A percentile compares a stretch with the other conserved stretches of the same genome.
These are phyloP conservation scores for Haemorhous mexicanus DNA, from an alignment of 2,113 vertebrate species.

Conservation along the genomic window DNA sequence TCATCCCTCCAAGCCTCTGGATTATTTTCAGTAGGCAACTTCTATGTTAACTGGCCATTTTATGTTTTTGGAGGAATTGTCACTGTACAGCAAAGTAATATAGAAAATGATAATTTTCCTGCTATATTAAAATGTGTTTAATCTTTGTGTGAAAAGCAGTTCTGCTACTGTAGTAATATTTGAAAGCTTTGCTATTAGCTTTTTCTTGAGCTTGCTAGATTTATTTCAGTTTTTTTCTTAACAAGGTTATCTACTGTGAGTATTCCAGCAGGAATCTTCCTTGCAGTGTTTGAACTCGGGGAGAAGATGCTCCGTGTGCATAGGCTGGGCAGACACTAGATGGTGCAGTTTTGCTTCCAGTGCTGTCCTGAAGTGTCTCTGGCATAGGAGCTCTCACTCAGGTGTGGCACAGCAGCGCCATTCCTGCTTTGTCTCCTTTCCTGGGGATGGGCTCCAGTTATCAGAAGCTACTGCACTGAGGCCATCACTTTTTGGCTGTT, in stretches of 20 bases:
- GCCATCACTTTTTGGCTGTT: not conserved
- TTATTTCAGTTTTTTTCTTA: not conserved
- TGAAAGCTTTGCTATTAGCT: not conserved
- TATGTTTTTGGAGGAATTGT: not conserved
- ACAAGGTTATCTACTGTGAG: rapidly evolving
- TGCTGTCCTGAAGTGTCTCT: not conserved
- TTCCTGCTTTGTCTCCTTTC: not conserved
- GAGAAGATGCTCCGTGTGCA: not conserved
- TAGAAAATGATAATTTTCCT: not conserved
- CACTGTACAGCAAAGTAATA: not conserved
- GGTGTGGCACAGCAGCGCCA: not conserved
- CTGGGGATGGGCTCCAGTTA: not conserved
- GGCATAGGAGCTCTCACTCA: not conserved
- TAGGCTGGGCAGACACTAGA: not conserved
- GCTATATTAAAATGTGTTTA: not conserved
- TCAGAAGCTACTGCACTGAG: not conserved
- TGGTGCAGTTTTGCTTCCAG: constrained; percentile 45
- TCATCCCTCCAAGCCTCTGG: not conserved
- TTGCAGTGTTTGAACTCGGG: rapidly evolving
- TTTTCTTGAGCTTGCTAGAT: not conserved
- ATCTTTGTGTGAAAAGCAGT: not conserved
- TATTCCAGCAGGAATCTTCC: not conserved
- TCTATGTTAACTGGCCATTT: not conserved
- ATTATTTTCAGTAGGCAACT: not conserved
- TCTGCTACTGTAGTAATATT: not conserved